phyloP scores from a whole-genome alignment of 1,140 invertebrate species.

The Coelopa frigida region DNA sequence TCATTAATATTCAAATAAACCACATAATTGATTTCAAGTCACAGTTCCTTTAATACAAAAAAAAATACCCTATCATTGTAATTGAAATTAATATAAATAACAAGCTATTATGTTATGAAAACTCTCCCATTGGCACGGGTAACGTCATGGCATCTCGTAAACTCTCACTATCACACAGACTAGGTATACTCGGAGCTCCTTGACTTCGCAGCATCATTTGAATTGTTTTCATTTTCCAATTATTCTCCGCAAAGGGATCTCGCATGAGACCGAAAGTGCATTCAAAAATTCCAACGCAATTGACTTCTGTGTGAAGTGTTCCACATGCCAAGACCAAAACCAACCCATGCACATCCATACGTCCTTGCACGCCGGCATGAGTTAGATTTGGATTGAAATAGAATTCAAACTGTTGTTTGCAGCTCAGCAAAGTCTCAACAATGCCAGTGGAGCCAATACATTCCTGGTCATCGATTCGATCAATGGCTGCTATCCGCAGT shows the following conservation, averaged over 20 bases:
- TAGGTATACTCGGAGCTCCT: slow-evolving; percentile 22
- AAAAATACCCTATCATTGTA: too few relatives aligned
- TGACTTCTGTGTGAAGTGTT: slow-evolving; percentile 49
- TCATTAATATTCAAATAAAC: too few relatives aligned
- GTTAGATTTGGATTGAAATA: slow-evolving; percentile 55
- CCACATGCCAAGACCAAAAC: slow-evolving; percentile 54
- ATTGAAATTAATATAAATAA: too few relatives aligned
- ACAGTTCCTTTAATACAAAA: too few relatives aligned
- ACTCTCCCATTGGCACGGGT: slow-evolving; percentile 19
- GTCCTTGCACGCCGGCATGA: slow-evolving; percentile 49
- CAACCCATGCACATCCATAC: slow-evolving; percentile 54
- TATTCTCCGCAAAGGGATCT: slow-evolving; percentile 53
- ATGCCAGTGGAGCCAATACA: slow-evolving; percentile 17
- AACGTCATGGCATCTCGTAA: slow-evolving; percentile 21
- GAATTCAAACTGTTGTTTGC: slow-evolving; percentile 44
- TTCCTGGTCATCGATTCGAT: slow-evolving; percentile 17
- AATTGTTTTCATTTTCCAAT: slow-evolving; percentile 55
- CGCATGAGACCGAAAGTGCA: slow-evolving; percentile 54
- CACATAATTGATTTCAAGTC: too few relatives aligned
- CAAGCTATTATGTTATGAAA: slow-evolving; percentile 18
- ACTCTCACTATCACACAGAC: slow-evolving; percentile 18
- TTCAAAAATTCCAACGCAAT: slow-evolving; percentile 57
- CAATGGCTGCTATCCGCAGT: slow-evolving; percentile 22
- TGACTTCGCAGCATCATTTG: slow-evolving; percentile 42
- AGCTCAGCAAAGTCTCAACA: slow-evolving; percentile 15